phyloP scores from a whole-genome alignment of 2,113 vertebrate species.

The Scalopus aquaticus region DNA sequence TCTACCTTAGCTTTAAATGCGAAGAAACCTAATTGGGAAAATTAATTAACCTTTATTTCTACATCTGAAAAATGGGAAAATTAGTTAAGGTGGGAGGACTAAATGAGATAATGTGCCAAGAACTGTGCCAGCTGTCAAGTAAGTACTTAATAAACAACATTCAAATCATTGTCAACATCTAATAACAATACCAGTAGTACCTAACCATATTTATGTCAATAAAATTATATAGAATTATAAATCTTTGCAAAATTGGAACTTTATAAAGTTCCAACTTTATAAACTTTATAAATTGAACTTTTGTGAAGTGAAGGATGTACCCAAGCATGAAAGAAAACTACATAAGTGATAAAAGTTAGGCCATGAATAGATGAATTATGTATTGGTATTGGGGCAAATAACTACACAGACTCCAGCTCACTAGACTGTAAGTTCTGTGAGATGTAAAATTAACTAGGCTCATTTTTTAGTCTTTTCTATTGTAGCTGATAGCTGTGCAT shows the following conservation, averaged over 20 bases:
- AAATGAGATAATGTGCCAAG: background rate
- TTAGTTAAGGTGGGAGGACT: background rate
- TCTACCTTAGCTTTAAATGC: background rate
- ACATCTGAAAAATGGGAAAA: background rate
- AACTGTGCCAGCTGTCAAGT: background rate
- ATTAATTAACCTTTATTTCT: background rate
- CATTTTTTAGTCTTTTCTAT: background rate
- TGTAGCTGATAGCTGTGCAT: background rate
- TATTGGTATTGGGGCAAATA: background rate
- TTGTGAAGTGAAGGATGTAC: background rate
- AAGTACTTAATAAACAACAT: background rate
- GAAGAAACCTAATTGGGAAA: background rate
- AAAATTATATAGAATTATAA: background rate
- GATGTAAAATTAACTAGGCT: background rate
- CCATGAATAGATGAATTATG: background rate
- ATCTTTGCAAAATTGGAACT: conserved; percentile 1
- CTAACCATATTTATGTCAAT: background rate
- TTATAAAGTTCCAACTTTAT: too few relatives aligned
- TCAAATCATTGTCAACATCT: background rate
- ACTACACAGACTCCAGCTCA: background rate
- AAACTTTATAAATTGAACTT: conserved; percentile 20
- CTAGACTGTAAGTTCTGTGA: background rate
- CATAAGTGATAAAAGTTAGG: background rate
- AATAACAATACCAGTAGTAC: background rate
- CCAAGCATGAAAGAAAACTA: too few relatives aligned